These are phyloP conservation scores for Reinhardtius hippoglossoides DNA, from an alignment of 2,113 vertebrate genomes.

Conservation along the genomic window DNA sequence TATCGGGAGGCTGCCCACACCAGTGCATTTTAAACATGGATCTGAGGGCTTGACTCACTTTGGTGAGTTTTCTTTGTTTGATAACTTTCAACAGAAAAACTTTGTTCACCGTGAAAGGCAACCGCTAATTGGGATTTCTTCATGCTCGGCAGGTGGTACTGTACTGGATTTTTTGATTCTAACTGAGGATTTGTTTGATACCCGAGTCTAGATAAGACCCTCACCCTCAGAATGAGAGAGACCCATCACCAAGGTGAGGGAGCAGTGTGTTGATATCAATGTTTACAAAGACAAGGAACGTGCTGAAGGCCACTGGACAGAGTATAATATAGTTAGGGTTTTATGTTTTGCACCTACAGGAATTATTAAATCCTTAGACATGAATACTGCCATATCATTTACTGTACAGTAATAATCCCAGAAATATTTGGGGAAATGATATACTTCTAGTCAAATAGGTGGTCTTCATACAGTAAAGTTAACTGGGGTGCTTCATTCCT, in stretches of 20 bases:
- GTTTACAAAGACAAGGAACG: conserved; percentile 4
- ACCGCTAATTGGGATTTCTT: not conserved
- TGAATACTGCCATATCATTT: not conserved
- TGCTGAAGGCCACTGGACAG: not conserved
- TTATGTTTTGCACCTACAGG: not conserved
- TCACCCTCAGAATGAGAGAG: conserved; percentile 58
- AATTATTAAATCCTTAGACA: not conserved
- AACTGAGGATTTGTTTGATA: conserved; percentile 55
- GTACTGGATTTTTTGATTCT: conserved; percentile 35
- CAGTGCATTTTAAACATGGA: conserved; percentile 65
- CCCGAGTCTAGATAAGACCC: not conserved
- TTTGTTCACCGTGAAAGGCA: not conserved
- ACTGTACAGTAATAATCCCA: not conserved
- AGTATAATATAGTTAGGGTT: not conserved
- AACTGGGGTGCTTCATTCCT: conserved; percentile 41
- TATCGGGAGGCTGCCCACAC: conserved; percentile 60
- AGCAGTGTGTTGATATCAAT: not conserved
- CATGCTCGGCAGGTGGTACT: conserved; percentile 39
- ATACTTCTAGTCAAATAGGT: not conserved
- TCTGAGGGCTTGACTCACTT: conserved; percentile 64
- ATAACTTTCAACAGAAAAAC: not conserved
- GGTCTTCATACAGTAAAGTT: conserved; percentile 29
- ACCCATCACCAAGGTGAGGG: conserved; percentile 70
- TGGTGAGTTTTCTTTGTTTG: conserved; percentile 60
- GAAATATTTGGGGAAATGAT: not conserved